Conservation (phyloP, 2,797 vertebrate genomes). For the Protonibea diacanthus region DNA sequence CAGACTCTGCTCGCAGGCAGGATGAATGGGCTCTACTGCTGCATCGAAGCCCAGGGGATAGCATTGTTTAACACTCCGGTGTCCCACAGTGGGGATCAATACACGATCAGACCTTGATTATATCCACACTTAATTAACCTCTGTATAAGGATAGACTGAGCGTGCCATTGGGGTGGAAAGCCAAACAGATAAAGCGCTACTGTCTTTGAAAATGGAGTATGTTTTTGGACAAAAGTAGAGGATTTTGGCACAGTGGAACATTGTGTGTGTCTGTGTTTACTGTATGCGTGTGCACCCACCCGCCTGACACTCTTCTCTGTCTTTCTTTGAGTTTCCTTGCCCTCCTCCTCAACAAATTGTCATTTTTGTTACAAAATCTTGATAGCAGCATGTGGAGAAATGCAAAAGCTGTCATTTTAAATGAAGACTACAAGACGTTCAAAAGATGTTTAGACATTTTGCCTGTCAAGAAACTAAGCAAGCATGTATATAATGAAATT, state of each 20-base stretch:
- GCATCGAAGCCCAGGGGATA: slow-evolving; percentile 68
- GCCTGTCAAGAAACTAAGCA: slow-evolving; percentile 65
- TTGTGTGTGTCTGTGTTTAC: slow-evolving; percentile 27
- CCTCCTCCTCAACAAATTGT: not conserved
- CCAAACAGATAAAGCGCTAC: slow-evolving; percentile 56
- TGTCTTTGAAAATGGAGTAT: slow-evolving; percentile 61
- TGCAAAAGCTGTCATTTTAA: slow-evolving; percentile 18
- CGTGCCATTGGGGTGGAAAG: slow-evolving; percentile 30
- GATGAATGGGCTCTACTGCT: slow-evolving; percentile 74
- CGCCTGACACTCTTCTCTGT: not conserved
- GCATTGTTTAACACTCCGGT: slow-evolving; percentile 79
- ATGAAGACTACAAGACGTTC: slow-evolving; percentile 62
- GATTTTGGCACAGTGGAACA: slow-evolving; percentile 41
- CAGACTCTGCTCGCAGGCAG: slow-evolving; percentile 60
- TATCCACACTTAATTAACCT: slow-evolving; percentile 85
- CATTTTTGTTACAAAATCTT: slow-evolving; percentile 9
- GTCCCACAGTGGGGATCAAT: slow-evolving; percentile 77
- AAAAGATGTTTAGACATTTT: slow-evolving; percentile 74
- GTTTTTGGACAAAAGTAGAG: slow-evolving; percentile 54
- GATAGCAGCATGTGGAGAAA: slow-evolving; percentile 42
- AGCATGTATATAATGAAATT: not conserved
- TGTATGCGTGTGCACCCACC: slow-evolving; percentile 14
- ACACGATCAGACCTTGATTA: slow-evolving; percentile 80
- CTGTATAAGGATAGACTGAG: slow-evolving; percentile 63
- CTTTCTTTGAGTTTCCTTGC: slow-evolving; percentile 6